phyloP scores from a whole-genome alignment of 2,888 invertebrate species.

The Myathropa florea region DNA sequence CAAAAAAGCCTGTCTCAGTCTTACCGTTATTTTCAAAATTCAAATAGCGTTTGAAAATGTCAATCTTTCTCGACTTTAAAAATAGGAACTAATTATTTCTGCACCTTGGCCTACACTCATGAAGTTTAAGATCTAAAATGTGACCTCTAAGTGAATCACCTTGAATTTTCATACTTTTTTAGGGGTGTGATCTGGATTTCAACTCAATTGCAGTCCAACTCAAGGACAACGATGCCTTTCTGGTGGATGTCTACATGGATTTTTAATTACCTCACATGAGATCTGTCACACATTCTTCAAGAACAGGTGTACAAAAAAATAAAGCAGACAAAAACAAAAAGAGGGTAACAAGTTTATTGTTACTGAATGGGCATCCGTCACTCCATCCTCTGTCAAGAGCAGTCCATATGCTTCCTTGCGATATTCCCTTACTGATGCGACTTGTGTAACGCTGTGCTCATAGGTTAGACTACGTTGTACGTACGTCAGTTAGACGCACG shows the following conservation, averaged over 20 bases:
- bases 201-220: not conserved
- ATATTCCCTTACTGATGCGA: not conserved
- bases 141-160: not conserved
- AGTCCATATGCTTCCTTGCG: not conserved
- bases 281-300: not conserved
- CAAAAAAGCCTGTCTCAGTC: not conserved
- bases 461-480: not conserved
- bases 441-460: not conserved
- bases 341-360: not conserved
- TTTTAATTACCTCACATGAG: not conserved
- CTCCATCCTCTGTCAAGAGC: not conserved
- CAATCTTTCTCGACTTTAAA: not conserved
- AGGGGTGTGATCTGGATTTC: not conserved
- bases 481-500: not conserved
- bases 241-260: not conserved
- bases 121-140: not conserved
- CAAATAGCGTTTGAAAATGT: not conserved
- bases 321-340: not conserved
- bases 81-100: not conserved
- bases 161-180: not conserved
- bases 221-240: not conserved
- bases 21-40: no score
- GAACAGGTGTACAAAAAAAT: not conserved
- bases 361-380: not conserved
- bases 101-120: not conserved